Percentiles rank a stretch among this genome's conserved stretches.
Conservation (phyloP, 2,797 vertebrate species). For the Melanotaenia nigrans region DNA sequence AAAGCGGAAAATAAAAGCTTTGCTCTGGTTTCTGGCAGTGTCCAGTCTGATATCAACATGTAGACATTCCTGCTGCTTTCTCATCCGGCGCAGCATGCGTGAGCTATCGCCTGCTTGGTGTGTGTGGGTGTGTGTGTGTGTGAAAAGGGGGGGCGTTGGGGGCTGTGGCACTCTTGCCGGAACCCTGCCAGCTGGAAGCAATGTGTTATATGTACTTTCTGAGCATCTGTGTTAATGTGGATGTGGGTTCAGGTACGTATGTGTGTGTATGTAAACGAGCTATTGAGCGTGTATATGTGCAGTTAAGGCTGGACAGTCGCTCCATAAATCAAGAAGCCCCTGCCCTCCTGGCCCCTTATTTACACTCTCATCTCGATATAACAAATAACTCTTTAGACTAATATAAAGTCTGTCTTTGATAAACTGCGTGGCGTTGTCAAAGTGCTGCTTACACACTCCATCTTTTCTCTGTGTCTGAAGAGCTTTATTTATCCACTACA, state of each 20-base stretch:
- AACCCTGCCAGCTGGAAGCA: constrained; percentile 71
- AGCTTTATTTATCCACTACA: constrained; percentile 81
- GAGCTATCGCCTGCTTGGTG: constrained; percentile 38
- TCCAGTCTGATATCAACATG: constrained; percentile 30
- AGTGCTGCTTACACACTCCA: constrained; percentile 48
- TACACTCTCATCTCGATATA: constrained; percentile 59
- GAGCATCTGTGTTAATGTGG: constrained; percentile 43
- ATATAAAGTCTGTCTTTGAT: constrained; percentile 73
- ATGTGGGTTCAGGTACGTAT: constrained; percentile 28
- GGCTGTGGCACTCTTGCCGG: constrained; percentile 26
- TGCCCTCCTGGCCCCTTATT: constrained; percentile 45
- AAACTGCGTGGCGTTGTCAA: constrained; percentile 36
- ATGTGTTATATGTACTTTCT: constrained; percentile 64
- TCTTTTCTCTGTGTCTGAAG: constrained; percentile 72
- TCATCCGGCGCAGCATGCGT: constrained; percentile 54
- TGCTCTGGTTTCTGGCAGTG: constrained; percentile 12
- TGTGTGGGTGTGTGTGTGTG: background rate
- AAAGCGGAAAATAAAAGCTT: background rate
- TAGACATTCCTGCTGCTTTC: constrained; percentile 48
- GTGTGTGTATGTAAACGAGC: constrained; percentile 13
- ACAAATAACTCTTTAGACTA: constrained; percentile 75
- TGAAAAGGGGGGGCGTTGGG: background rate
- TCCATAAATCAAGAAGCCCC: constrained; percentile 75
- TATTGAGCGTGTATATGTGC: constrained; percentile 24
- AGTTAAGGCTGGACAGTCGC: constrained; percentile 51